Conservation (phyloP, 1,140 invertebrate genomes). For the Musca domestica region DNA sequence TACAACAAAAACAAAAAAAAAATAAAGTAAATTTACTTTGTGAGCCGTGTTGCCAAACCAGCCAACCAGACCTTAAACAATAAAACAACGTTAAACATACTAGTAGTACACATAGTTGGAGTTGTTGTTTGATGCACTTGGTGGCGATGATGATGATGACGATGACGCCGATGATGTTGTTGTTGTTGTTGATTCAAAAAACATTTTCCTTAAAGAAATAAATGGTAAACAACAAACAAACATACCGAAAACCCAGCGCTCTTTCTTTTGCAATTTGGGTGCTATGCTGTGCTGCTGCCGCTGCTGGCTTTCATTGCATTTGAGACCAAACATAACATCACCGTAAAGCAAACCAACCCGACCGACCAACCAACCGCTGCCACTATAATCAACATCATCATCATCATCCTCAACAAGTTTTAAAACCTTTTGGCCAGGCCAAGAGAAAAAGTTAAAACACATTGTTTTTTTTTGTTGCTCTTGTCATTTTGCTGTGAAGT, state of each 20-base stretch:
- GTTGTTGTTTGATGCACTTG: too few relatives aligned
- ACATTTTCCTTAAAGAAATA: slow-evolving; percentile 2
- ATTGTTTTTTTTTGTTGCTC: neutral
- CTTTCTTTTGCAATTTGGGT: too few relatives aligned
- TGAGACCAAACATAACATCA: slow-evolving; percentile 2
- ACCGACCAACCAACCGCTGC: too few relatives aligned
- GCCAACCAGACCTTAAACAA: slow-evolving; percentile 18
- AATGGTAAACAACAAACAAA: neutral
- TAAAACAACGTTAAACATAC: neutral
- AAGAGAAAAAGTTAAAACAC: neutral
- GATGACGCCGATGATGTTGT: too few relatives aligned
- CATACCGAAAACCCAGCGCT: neutral
- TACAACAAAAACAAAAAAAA: too few relatives aligned
- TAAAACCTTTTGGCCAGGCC: slow-evolving; percentile 1
- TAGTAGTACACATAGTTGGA: neutral
- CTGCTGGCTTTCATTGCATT: slow-evolving; percentile 10
- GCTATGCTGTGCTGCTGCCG: too few relatives aligned
- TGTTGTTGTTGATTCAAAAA: neutral
- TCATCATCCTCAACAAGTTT: neutral
- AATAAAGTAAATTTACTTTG: neutral
- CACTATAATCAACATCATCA: too few relatives aligned
- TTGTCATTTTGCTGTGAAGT: neutral
- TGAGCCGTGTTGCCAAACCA: slow-evolving; percentile 11
- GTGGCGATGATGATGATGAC: too few relatives aligned
- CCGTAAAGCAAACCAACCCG: too few relatives aligned